Evolutionary conservation across 2,888 invertebrate species (phyloP).

Genomic region (Aradus depressus): DNA sequence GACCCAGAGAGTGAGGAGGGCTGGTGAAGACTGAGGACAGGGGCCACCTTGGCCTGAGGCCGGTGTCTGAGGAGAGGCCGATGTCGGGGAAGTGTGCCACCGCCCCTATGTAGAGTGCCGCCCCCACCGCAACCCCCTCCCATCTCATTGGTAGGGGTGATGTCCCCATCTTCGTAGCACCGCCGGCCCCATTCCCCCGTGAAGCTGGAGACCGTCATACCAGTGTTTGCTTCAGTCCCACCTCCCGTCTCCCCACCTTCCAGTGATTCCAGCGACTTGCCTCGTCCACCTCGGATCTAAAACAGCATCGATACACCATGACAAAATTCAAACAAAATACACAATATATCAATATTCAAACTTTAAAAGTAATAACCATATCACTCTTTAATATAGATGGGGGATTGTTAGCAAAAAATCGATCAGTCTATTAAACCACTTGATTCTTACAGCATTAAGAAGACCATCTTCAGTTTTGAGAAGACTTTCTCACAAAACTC

Average conservation of each 20-base stretch:
- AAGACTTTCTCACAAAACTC: no score
- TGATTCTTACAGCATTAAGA: no score
- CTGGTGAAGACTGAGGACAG: constrained; percentile 30
- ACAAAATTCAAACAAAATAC: constrained; percentile 1
- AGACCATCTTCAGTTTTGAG: no score
- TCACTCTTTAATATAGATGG: no score
- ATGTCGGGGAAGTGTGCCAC: constrained; percentile 78
- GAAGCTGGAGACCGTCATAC: constrained; percentile 32
- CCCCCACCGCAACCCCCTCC: constrained; percentile 31
- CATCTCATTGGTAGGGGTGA: constrained; percentile 75
- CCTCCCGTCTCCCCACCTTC: constrained; percentile 45
- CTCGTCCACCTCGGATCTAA: constrained; percentile 70
- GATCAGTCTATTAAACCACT: no score
- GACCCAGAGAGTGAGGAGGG: no score
- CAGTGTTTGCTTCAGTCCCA: constrained; percentile 36
- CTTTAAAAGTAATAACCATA: no score
- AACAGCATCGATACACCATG: constrained; percentile 22
- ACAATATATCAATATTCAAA: no score
- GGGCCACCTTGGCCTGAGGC: constrained; percentile 61
- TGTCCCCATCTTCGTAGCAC: constrained; percentile 80
- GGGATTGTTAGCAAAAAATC: no score
- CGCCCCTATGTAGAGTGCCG: constrained; percentile 42
- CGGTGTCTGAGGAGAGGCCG: constrained; percentile 68
- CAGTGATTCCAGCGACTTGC: constrained; percentile 73
- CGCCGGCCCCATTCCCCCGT: constrained; percentile 45